phyloP scores from a whole-genome alignment of 2,797 vertebrate species.

The Enoplosus armatus region DNA sequence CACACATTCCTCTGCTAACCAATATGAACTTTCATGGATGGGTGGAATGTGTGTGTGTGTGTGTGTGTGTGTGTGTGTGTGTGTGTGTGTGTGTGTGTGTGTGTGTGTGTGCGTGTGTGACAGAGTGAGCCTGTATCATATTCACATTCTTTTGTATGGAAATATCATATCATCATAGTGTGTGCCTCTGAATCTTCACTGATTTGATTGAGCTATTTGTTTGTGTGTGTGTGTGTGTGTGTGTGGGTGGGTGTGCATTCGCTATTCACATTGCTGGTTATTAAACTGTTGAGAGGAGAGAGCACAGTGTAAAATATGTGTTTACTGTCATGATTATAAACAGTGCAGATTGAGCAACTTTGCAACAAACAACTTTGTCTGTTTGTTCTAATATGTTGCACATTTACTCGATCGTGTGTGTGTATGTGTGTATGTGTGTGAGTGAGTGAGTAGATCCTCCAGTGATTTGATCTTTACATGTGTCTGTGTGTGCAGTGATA shows the following conservation, averaged over 20 bases:
- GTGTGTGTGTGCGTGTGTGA: neutral
- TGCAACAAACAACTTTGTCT: conserved; percentile 18
- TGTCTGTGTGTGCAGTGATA: conserved; percentile 37
- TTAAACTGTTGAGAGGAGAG: conserved; percentile 14
- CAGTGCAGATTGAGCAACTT: conserved; percentile 61
- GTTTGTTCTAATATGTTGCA: conserved; percentile 48
- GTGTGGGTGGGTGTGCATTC: neutral
- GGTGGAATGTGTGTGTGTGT: conserved; percentile 30
- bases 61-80: neutral
- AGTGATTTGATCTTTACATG: conserved; percentile 26
- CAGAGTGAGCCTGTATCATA: conserved; percentile 10
- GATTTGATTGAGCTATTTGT: no score
- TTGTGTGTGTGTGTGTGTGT: neutral
- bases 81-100: neutral
- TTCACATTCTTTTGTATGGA: conserved; percentile 42
- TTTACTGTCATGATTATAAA: conserved; percentile 48
- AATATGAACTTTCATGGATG: conserved; percentile 15
- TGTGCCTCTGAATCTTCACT: no score
- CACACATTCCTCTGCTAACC: conserved; percentile 47
- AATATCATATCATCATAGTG: no score
- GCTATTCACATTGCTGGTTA: conserved; percentile 13
- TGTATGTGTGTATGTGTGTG: conserved; percentile 1
- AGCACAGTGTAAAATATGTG: conserved; percentile 38
- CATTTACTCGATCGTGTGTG: conserved; percentile 23
- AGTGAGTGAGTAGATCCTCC: neutral